phyloP scores from a whole-genome alignment of 2,888 invertebrate species.

The Loripinus fragilis region DNA sequence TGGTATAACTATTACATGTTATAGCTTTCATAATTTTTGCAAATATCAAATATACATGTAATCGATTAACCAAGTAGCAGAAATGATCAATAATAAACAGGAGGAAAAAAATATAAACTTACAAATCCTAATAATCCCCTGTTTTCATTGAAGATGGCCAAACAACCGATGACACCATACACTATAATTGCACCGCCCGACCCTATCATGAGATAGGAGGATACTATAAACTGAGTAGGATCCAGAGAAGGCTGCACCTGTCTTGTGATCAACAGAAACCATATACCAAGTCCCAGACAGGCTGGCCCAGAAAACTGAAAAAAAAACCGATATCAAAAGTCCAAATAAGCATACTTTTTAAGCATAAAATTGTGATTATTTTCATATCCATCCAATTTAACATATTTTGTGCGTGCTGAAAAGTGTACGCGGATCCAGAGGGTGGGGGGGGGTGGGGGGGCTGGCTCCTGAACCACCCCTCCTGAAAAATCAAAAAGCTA shows the following conservation, averaged over 20 bases:
- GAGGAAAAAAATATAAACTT: slow-evolving; percentile 22
- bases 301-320: slow-evolving; percentile 54
- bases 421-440: too few relatives aligned
- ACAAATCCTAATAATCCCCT: slow-evolving; percentile 55
- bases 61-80: too few relatives aligned
- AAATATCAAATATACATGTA: too few relatives aligned
- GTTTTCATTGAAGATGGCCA: slow-evolving; percentile 51
- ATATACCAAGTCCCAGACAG: slow-evolving; percentile 52
- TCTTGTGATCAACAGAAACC: slow-evolving; percentile 42
- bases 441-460: too few relatives aligned
- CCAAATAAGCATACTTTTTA: too few relatives aligned
- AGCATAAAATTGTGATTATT: too few relatives aligned
- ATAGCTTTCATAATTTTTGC: too few relatives aligned
- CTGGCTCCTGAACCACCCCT: too few relatives aligned
- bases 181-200: slow-evolving; percentile 45
- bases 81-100: not conserved
- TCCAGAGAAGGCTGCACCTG: slow-evolving; percentile 41
- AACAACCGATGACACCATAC: slow-evolving; percentile 52
- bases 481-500: too few relatives aligned
- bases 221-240: slow-evolving; percentile 39
- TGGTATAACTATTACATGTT: too few relatives aligned
- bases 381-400: too few relatives aligned
- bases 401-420: too few relatives aligned
- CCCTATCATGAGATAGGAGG: slow-evolving; percentile 42
- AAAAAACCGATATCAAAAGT: not conserved